Evolutionary conservation across 1,140 invertebrate genomes (phyloP).

Genomic region (Zaprionus kolodkinae): DNA sequence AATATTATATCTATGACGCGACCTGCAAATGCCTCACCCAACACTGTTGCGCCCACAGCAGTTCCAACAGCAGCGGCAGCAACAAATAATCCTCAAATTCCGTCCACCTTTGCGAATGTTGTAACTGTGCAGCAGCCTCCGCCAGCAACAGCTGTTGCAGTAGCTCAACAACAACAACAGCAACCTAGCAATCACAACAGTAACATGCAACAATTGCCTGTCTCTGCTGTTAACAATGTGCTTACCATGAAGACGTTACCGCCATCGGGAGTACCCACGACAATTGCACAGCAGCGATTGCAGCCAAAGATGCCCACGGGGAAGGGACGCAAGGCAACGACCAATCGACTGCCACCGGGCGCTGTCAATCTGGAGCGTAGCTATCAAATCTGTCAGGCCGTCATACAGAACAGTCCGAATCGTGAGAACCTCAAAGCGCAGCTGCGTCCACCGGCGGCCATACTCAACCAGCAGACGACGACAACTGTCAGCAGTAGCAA

Average conservation of each 20-base stretch:
- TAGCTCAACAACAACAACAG: slow-evolving; percentile 43
- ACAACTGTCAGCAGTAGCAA: slow-evolving; percentile 30
- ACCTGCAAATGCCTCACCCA: slow-evolving; percentile 61
- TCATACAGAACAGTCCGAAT: slow-evolving; percentile 96
- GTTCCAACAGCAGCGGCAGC: slow-evolving; percentile 53
- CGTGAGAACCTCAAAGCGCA: slow-evolving; percentile 93
- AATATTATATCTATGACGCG: slow-evolving; percentile 80
- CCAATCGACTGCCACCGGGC: slow-evolving; percentile 91
- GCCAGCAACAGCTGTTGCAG: slow-evolving; percentile 36
- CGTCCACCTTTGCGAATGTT: slow-evolving; percentile 73
- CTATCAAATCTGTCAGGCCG: slow-evolving; percentile 97
- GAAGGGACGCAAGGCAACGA: slow-evolving; percentile 85
- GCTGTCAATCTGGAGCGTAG: slow-evolving; percentile 96
- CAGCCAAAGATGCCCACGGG: slow-evolving; percentile 75
- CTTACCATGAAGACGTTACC: slow-evolving; percentile 83
- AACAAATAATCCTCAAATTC: slow-evolving; percentile 59
- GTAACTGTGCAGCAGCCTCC: slow-evolving; percentile 55
- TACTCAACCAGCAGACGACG: slow-evolving; percentile 84
- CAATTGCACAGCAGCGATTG: slow-evolving; percentile 83
- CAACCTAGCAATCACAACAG: slow-evolving; percentile 31
- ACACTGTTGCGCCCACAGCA: slow-evolving; percentile 58
- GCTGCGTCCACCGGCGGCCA: slow-evolving; percentile 91
- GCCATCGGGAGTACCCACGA: slow-evolving; percentile 82
- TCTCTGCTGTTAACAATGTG: slow-evolving; percentile 48
- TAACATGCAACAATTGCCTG: slow-evolving; percentile 28